Conservation (phyloP, 64 coral and sea anemone species). For the Platygyra sinensis region DNA sequence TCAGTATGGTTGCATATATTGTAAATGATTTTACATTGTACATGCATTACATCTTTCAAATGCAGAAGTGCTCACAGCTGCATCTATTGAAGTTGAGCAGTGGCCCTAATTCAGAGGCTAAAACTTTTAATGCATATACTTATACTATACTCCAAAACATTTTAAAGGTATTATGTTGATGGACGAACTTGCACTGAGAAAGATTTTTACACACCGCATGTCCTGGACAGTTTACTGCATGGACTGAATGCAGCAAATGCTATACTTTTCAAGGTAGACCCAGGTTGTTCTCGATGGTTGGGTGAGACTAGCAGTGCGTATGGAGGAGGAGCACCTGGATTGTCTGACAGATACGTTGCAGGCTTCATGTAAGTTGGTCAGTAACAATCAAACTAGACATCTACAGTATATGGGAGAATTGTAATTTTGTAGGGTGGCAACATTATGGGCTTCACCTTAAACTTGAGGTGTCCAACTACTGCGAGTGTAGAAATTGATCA, state of each 20-base stretch:
- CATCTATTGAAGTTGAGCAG: too few species aligned
- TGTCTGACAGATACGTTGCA: constrained; percentile 90
- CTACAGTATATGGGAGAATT: too few species aligned
- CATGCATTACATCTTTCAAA: too few species aligned
- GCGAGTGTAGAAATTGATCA: too few species aligned
- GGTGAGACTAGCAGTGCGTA: constrained; percentile 93
- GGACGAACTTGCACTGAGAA: constrained; percentile 46
- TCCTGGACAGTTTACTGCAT: constrained; percentile 63
- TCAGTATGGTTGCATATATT: too few species aligned
- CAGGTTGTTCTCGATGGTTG: constrained; percentile 55
- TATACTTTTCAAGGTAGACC: constrained; percentile 40
- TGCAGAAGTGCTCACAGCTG: too few species aligned
- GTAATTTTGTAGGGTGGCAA: too few species aligned
- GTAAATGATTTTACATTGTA: too few species aligned
- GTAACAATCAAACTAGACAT: not conserved
- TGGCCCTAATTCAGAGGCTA: not conserved
- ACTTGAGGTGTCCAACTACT: too few species aligned
- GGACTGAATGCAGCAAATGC: constrained; percentile 61
- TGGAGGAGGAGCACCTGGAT: constrained; percentile 70
- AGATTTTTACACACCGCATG: constrained; percentile 71
- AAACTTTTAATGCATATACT: not conserved
- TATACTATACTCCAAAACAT: not conserved
- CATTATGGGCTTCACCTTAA: too few species aligned
- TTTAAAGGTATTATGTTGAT: constrained; percentile 73
- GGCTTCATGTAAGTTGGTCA: constrained; percentile 79